Evolutionary conservation across 2,888 invertebrate genomes (phyloP).

Genomic region (Kryphioiulus occultus): DNA sequence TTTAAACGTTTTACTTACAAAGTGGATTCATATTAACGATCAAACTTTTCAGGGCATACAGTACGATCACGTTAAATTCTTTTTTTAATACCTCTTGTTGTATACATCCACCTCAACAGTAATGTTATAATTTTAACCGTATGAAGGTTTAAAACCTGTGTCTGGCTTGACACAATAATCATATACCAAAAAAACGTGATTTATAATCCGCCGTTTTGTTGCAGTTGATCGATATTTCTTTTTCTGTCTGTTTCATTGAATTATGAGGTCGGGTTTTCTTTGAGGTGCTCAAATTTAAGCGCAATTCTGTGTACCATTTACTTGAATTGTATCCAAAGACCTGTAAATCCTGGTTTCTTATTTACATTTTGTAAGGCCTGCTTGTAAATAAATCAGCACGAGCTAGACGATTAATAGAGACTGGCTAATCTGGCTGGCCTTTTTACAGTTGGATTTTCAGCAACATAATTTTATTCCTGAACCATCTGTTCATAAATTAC

Average conservation of each 20-base stretch:
- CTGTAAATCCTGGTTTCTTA: background rate
- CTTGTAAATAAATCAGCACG: background rate
- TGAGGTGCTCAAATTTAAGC: background rate
- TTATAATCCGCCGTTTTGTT: slow-evolving; percentile 5
- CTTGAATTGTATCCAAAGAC: background rate
- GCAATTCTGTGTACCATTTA: background rate
- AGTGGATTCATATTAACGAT: background rate
- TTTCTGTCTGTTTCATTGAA: background rate
- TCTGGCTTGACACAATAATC: slow-evolving; percentile 5
- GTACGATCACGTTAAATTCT: background rate
- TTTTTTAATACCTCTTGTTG: background rate
- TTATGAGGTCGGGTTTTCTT: background rate
- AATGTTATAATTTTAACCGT: background rate
- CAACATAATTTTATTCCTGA: too few species aligned
- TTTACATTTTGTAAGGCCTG: background rate
- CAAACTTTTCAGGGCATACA: background rate
- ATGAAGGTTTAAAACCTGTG: background rate
- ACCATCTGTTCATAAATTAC: too few species aligned
- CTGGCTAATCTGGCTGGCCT: too few species aligned
- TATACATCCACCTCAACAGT: background rate
- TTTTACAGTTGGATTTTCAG: too few species aligned
- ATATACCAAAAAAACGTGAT: background rate
- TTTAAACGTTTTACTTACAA: background rate
- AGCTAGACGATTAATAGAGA: too few species aligned
- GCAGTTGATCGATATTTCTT: background rate